Percentiles rank a stretch among this genome's conserved stretches.
Conservation (phyloP, 2,888 invertebrate species). For the Diplazon laetatorius region DNA sequence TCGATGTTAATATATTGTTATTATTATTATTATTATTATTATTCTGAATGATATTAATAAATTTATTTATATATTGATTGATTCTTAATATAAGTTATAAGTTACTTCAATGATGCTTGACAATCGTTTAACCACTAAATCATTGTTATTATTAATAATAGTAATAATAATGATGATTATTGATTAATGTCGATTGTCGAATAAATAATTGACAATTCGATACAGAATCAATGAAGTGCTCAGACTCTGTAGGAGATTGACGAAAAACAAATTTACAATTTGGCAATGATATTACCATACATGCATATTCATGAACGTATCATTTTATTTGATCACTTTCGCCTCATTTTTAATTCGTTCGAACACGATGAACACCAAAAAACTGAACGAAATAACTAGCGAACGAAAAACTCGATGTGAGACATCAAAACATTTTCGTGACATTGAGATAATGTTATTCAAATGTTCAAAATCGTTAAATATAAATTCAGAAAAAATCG, state of each 20-base stretch:
- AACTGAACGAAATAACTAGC: too few relatives aligned
- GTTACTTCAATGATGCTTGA: too few relatives aligned
- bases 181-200: too few relatives aligned
- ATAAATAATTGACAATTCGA: background rate
- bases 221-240: background rate
- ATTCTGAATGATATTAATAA: too few relatives aligned
- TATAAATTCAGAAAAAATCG: background rate
- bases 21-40: too few relatives aligned
- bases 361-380: background rate
- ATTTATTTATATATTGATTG: too few relatives aligned
- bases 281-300: background rate
- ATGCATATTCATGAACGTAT: background rate
- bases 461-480: background rate
- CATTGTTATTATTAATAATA: too few relatives aligned
- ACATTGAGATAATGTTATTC: background rate
- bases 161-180: too few relatives aligned
- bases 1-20: too few relatives aligned
- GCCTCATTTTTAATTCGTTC: background rate
- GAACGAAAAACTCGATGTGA: too few relatives aligned
- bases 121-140: too few relatives aligned
- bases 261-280: background rate
- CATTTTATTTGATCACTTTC: background rate
- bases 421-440: background rate
- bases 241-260: background rate
- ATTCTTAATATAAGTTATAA: too few relatives aligned